Evolutionary conservation across 2,113 vertebrate genomes (phyloP).

Genomic region (Eleginops maclovinus): DNA sequence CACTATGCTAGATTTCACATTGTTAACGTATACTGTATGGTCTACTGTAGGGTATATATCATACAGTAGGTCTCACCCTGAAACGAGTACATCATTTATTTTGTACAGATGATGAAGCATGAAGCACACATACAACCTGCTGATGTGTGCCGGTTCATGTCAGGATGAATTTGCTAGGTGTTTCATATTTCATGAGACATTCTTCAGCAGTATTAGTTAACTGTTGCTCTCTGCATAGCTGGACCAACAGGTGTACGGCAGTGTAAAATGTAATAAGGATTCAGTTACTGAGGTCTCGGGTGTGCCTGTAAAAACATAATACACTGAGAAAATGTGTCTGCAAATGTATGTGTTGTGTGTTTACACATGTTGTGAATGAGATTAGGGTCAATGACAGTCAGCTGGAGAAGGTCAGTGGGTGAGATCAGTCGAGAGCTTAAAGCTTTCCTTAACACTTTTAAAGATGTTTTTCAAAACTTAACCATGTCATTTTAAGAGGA

Average conservation of each 20-base stretch:
- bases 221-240: conserved; percentile 21
- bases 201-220: conserved; percentile 18
- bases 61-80: not conserved
- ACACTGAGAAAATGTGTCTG: conserved; percentile 25
- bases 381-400: conserved; percentile 6
- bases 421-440: not conserved
- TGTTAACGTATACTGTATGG: too few relatives aligned
- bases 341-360: not conserved
- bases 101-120: not conserved
- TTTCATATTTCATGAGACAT: conserved; percentile 32
- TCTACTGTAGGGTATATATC: too few relatives aligned
- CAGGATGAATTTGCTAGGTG: not conserved
- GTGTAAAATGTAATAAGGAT: conserved; percentile 47
- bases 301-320: conserved; percentile 61
- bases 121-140: not conserved
- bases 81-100: not conserved
- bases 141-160: not conserved
- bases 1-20: too few relatives aligned
- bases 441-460: not conserved
- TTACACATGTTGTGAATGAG: conserved; percentile 8
- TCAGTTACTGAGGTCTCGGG: conserved; percentile 26
- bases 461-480: not conserved
- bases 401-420: conserved; percentile 17
- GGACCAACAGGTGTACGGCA: conserved; percentile 37
- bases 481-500: not conserved